phyloP scores from a whole-genome alignment of 2,113 vertebrate genomes.

The Clarias gariepinus region DNA sequence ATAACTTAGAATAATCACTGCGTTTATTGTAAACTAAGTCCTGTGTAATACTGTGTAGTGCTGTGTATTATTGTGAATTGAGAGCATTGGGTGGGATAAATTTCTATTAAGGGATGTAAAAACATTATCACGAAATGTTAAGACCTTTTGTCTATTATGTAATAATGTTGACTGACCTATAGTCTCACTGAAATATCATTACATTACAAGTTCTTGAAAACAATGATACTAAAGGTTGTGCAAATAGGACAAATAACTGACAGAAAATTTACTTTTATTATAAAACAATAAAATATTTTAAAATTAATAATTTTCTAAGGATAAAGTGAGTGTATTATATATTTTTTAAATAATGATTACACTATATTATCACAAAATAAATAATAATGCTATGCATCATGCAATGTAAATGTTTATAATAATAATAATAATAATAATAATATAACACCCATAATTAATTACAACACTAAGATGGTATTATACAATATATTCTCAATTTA shows the following conservation, averaged over 20 bases:
- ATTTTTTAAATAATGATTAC: background rate
- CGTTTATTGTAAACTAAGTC: background rate
- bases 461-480: background rate
- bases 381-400: background rate
- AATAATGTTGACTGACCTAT: background rate
- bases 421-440: background rate
- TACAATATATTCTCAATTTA: background rate
- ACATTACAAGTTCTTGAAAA: background rate
- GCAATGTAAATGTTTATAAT: background rate
- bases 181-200: background rate
- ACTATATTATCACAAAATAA: background rate
- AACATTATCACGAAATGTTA: background rate
- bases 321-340: background rate
- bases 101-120: background rate
- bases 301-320: background rate
- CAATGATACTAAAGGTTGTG: background rate
- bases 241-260: background rate
- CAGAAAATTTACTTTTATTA: background rate
- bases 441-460: background rate
- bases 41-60: background rate
- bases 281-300: background rate
- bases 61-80: background rate
- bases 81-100: background rate
- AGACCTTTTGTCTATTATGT: background rate
- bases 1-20: background rate